Evolutionary conservation across 2,888 invertebrate species (phyloP).

Genomic region (Ditula angustiorana): DNA sequence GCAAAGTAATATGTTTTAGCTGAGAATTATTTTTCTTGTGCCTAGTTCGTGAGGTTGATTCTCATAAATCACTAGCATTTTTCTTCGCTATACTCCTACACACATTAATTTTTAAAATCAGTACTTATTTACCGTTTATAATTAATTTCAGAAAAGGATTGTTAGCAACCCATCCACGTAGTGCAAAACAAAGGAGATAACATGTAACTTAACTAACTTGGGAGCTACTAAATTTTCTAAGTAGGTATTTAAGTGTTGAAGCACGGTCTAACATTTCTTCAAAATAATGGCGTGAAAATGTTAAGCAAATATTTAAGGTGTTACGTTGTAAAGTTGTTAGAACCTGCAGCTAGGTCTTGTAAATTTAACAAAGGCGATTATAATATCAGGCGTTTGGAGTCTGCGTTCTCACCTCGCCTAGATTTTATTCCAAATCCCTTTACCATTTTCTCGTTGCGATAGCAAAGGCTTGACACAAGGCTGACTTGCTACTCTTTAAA

Average conservation of each 20-base stretch:
- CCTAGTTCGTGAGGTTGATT: neutral
- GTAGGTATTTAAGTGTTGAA: neutral
- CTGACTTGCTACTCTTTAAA: conserved; percentile 11
- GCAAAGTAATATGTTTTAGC: conserved; percentile 44
- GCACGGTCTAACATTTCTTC: neutral
- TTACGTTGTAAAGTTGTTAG: conserved; percentile 9
- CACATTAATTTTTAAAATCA: neutral
- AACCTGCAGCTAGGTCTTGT: conserved; percentile 13
- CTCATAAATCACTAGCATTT: conserved; percentile 7
- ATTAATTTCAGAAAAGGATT: neutral
- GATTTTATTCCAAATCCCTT: conserved; percentile 12
- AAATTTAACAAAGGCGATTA: conserved; percentile 20
- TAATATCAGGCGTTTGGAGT: conserved; percentile 13
- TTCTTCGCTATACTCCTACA: neutral
- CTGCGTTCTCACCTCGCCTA: conserved; percentile 14
- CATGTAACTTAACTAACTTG: neutral
- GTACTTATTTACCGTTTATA: neutral
- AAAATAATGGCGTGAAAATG: neutral
- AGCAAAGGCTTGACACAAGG: conserved; percentile 5
- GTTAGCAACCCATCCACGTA: neutral
- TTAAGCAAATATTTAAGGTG: conserved; percentile 3
- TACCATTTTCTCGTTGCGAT: conserved; percentile 5
- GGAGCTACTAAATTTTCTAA: neutral
- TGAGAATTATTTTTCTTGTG: conserved; percentile 24
- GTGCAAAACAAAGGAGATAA: neutral